Percentiles rank a stretch among this genome's conserved stretches.
phyloP scores from a whole-genome alignment of 92 coral and sea anemone species.

The Galaxea fascicularis region DNA sequence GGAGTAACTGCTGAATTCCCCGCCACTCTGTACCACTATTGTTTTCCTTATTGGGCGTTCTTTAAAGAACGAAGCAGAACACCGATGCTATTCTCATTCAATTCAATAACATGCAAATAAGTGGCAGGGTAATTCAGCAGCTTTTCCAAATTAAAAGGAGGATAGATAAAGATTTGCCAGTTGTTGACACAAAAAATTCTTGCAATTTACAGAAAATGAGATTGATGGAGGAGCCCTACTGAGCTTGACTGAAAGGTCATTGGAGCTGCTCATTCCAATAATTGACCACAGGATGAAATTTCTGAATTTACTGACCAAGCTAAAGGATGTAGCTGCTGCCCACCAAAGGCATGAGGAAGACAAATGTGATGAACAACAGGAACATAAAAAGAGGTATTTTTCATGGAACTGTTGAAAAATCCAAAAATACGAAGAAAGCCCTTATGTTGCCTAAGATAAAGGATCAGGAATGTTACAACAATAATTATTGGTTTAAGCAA shows the following conservation, averaged over 20 bases:
- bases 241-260: conserved; percentile 63
- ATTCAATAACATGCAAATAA: too few species aligned
- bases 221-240: conserved; percentile 64
- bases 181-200: background rate
- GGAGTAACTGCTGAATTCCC: too few species aligned
- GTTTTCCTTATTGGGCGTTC: too few species aligned
- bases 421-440: background rate
- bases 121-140: too few species aligned
- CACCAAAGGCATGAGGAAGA: background rate
- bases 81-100: too few species aligned
- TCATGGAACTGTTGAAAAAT: background rate
- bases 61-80: too few species aligned
- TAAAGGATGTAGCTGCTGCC: background rate
- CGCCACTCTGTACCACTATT: too few species aligned
- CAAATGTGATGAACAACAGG: background rate
- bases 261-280: conserved; percentile 64
- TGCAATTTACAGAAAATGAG: conserved; percentile 48
- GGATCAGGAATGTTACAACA: background rate
- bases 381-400: background rate
- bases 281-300: conserved; percentile 76
- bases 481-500: background rate
- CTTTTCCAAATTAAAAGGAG: too few species aligned
- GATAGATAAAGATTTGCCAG: background rate
- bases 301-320: conserved; percentile 25
- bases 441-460: background rate